These are phyloP conservation scores for Rhinichthys osculus DNA, from an alignment of 2,797 vertebrate species.

Conservation along the genomic window DNA sequence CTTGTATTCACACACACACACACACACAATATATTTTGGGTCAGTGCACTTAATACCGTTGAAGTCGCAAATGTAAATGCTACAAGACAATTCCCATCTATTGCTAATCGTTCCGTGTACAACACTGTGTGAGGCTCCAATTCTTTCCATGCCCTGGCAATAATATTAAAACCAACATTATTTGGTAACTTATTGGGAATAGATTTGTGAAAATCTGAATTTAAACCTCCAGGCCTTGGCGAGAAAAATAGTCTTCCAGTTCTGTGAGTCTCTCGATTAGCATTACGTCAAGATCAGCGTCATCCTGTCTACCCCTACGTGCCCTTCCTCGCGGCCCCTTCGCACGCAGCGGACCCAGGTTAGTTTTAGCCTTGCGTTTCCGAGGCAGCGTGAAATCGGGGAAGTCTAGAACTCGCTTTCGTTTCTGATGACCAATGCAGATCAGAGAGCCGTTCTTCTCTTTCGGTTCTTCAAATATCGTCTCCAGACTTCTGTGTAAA, in stretches of 20 bases:
- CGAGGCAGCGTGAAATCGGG: slow-evolving; percentile 92
- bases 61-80: slow-evolving; percentile 10
- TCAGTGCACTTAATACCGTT: not conserved
- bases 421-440: slow-evolving; percentile 91
- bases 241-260: slow-evolving; percentile 87
- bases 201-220: slow-evolving; percentile 1
- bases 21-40: not conserved
- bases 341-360: slow-evolving; percentile 72
- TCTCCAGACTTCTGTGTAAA: slow-evolving; percentile 88
- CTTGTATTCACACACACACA: slow-evolving; percentile 23
- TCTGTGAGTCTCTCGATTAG: slow-evolving; percentile 90
- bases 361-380: slow-evolving; percentile 79
- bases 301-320: slow-evolving; percentile 80
- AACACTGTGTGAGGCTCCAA: not conserved
- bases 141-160: not conserved
- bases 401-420: slow-evolving; percentile 91
- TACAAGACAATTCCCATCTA: slow-evolving; percentile 5
- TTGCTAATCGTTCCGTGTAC: slow-evolving; percentile 3
- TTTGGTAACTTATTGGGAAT: slow-evolving; percentile 6
- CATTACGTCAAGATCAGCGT: slow-evolving; percentile 86
- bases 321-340: slow-evolving; percentile 80
- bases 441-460: slow-evolving; percentile 89
- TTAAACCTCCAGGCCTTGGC: slow-evolving; percentile 78
- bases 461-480: slow-evolving; percentile 95
- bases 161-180: not conserved